Evolutionary conservation across 2,113 vertebrate genomes (phyloP).

Genomic region (Melanotaenia duboulayi): DNA sequence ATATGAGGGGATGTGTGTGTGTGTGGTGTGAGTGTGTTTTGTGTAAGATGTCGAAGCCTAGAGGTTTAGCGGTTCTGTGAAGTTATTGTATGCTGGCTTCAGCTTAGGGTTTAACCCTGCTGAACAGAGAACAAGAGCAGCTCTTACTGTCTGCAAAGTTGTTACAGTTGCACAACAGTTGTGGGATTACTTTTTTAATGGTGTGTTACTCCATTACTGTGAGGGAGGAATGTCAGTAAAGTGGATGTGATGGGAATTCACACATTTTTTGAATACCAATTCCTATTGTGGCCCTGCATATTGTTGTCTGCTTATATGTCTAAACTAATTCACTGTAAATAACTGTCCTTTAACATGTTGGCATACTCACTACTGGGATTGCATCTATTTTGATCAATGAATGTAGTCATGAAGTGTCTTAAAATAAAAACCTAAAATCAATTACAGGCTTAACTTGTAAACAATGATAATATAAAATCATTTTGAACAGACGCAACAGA

Average conservation of each 20-base stretch:
- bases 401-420: too few relatives aligned
- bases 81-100: constrained; percentile 56
- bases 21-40: constrained; percentile 11
- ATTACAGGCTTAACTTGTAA: too few relatives aligned
- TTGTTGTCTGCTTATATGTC: not conserved
- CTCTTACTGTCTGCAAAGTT: constrained; percentile 67
- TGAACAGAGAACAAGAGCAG: constrained; percentile 54
- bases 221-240: constrained; percentile 10
- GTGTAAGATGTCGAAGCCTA: constrained; percentile 45
- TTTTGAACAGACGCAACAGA: too few relatives aligned
- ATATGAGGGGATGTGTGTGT: constrained; percentile 9
- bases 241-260: constrained; percentile 28
- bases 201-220: constrained; percentile 1
- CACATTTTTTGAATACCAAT: not conserved
- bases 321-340: too few relatives aligned
- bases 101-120: constrained; percentile 61
- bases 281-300: not conserved
- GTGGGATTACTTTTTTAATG: constrained; percentile 40
- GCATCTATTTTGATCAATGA: too few relatives aligned
- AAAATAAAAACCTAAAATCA: too few relatives aligned
- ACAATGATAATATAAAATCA: too few relatives aligned
- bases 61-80: constrained; percentile 52
- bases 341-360: too few relatives aligned
- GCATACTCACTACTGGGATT: too few relatives aligned
- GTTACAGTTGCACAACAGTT: constrained; percentile 55